A percentile compares a stretch with the other conserved stretches of the same genome.
phyloP scores from a whole-genome alignment of 1,140 invertebrate species.

The Kradibia gibbosae region DNA sequence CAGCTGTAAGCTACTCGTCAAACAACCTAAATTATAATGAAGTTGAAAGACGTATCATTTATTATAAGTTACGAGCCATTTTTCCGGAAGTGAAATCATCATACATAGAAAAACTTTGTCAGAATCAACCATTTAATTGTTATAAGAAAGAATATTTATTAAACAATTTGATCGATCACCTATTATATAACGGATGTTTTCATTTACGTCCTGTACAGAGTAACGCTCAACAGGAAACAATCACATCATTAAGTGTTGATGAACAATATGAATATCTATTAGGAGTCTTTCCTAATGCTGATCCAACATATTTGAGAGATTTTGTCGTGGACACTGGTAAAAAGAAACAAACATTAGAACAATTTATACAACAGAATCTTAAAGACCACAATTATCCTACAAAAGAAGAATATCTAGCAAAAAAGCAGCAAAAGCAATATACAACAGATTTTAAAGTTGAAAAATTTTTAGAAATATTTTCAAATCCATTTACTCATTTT shows the following conservation, averaged over 20 bases:
- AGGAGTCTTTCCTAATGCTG: conserved; percentile 70
- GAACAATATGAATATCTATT: conserved; percentile 65
- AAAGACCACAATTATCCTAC: conserved; percentile 74
- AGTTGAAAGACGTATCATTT: conserved; percentile 31
- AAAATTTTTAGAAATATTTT: conserved; percentile 74
- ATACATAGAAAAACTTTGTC: conserved; percentile 63
- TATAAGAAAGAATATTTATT: conserved; percentile 33
- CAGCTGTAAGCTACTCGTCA: no score
- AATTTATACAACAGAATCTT: conserved; percentile 64
- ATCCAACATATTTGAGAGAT: conserved; percentile 73
- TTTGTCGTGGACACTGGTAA: conserved; percentile 56
- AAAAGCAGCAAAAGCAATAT: conserved; percentile 66
- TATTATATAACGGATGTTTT: conserved; percentile 52
- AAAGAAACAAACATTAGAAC: conserved; percentile 56
- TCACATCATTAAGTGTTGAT: conserved; percentile 54
- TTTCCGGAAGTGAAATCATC: conserved; percentile 66
- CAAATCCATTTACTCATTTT: conserved; percentile 73
- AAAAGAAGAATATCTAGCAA: conserved; percentile 69
- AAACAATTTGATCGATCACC: conserved; percentile 55
- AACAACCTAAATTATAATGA: no score
- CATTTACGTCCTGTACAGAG: conserved; percentile 31
- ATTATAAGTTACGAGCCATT: conserved; percentile 55
- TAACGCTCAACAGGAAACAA: not conserved
- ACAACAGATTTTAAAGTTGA: conserved; percentile 68
- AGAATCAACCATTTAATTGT: conserved; percentile 19